Conservation (phyloP, 2,113 vertebrate species). For the Solenodon paradoxus region DNA sequence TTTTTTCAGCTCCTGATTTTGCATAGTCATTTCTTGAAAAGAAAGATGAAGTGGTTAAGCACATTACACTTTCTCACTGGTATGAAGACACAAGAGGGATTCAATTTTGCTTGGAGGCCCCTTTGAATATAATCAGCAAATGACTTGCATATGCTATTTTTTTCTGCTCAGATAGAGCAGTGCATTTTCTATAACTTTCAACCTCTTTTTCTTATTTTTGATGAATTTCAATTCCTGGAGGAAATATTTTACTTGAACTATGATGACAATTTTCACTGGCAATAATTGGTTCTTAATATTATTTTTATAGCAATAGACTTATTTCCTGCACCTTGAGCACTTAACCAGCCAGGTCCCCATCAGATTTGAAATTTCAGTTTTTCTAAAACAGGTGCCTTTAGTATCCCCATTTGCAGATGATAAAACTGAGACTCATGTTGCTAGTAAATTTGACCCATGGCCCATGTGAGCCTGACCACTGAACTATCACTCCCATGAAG, state of each 20-base stretch:
- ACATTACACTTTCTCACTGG: accelerated
- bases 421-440: neutral
- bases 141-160: neutral
- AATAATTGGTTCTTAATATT: neutral
- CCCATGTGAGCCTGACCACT: neutral
- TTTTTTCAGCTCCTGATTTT: neutral
- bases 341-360: neutral
- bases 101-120: neutral
- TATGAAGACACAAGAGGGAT: no score
- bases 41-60: neutral
- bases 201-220: neutral
- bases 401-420: neutral
- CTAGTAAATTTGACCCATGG: neutral
- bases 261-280: neutral
- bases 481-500: neutral
- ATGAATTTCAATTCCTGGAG: neutral
- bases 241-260: neutral
- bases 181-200: neutral
- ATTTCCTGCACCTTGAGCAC: neutral
- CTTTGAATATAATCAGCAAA: neutral
- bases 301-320: neutral
- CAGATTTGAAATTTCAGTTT: no score
- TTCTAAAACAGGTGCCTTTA: neutral
- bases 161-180: neutral
- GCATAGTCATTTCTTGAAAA: neutral